phyloP scores from a whole-genome alignment of 1,140 invertebrate species.

The Vanessa atalanta region DNA sequence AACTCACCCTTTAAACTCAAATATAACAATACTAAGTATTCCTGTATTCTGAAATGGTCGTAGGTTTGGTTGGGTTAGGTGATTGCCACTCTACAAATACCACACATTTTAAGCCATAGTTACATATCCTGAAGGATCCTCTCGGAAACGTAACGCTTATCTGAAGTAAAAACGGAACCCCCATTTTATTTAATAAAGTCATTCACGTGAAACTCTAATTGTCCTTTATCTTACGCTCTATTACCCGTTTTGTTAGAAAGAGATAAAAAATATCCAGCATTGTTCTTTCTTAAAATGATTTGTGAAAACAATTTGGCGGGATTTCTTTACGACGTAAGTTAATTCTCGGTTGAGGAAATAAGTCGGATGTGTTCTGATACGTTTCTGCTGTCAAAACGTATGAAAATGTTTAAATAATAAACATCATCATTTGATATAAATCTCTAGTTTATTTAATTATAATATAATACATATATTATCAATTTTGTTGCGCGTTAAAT shows the following conservation, averaged over 20 bases:
- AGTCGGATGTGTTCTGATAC: neutral
- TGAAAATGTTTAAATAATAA: neutral
- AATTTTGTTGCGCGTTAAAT: too few species aligned
- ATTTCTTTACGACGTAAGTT: neutral
- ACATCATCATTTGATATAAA: too few species aligned
- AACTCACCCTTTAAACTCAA: too few species aligned
- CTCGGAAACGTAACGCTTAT: neutral
- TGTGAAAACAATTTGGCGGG: neutral
- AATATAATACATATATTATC: too few species aligned
- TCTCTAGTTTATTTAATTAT: too few species aligned
- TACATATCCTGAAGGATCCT: neutral
- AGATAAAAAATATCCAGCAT: conserved; percentile 3
- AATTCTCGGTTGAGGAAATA: conserved; percentile 5
- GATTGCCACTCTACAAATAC: too few species aligned
- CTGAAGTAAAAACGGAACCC: neutral
- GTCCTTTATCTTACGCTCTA: conserved; percentile 19
- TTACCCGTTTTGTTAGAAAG: conserved; percentile 1
- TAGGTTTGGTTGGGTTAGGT: too few species aligned
- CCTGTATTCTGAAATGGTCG: too few species aligned
- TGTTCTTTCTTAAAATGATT: conserved; percentile 17
- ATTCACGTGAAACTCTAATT: conserved; percentile 23
- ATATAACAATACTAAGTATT: too few species aligned
- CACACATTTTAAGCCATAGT: too few species aligned
- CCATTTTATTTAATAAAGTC: conserved; percentile 13
- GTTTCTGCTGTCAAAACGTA: neutral